Base-by-base conservation (phyloP, 1,140 invertebrate genomes). In the Aradophagus sp. region DNA sequence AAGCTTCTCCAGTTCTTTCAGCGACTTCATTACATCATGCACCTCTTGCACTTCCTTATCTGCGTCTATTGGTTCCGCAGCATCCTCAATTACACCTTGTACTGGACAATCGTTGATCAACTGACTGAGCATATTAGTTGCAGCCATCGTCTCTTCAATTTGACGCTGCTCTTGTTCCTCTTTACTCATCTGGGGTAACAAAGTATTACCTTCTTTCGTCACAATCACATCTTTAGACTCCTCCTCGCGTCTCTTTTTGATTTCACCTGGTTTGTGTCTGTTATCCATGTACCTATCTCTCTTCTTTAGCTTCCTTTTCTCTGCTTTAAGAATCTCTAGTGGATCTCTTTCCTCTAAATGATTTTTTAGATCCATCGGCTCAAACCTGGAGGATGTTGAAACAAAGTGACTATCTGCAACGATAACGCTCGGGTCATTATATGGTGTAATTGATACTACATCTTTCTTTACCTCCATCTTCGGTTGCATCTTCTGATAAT, bases 81-180 rank as follows among this genome's bases (percentile, higher is more conserved):
- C 2, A 0, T 71, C 58, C 3, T 71, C 68, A 0, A 45, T 23
- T 1, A 47, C 35, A 1, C 23, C 35, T 11, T 50, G 70, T 7
- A 61, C 53, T 2, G 52, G 62, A 47, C 81, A 79, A 4, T 84
- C 82, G 11, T 86, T 84, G 66, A 89, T 80, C 68, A 87, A 74
- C 79, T 86, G 83, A 86, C 86, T 85, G 75, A 89, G 52, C 77
- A 82, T 71, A 72, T 80, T 73, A 77, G 88, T 80, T 78, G 88
- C 78, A 74, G 86, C 84, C 79, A 87, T 76, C 68, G 82, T 77
- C 79, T 84, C 74, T 59, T 84, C 81, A 15, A 84, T 84, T 32
- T 84, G 82, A 3, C 79, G 74, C 23, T 82, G 80, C 41, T 84
- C 83, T 42, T 84, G 81, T 20, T 84, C 82, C 14, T 84, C 79